phyloP scores from a whole-genome alignment of 64 coral and sea anemone species.

The Actinia tenebrosa region DNA sequence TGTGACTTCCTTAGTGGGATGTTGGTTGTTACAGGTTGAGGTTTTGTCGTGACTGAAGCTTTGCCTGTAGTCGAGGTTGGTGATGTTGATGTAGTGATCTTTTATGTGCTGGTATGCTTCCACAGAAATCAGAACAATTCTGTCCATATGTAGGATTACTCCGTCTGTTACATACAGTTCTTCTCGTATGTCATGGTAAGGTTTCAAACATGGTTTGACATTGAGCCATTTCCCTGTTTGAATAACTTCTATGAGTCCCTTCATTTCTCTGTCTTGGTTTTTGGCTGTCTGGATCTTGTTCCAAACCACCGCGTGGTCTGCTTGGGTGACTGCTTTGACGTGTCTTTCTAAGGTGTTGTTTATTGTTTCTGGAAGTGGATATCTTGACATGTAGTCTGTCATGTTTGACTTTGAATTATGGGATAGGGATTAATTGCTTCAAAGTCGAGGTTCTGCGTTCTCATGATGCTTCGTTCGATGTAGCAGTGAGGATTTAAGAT shows the following conservation, averaged over 20 bases:
- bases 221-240: constrained; percentile 2
- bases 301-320: neutral
- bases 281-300: constrained; percentile 1
- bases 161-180: constrained; percentile 27
- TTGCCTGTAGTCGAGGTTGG: no score
- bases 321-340: constrained; percentile 4
- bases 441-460: no score
- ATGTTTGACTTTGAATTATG: no score
- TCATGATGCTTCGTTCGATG: no score
- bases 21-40: no score
- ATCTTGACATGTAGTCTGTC: constrained; percentile 42
- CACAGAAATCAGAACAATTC: neutral
- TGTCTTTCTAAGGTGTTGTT: constrained; percentile 1
- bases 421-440: no score
- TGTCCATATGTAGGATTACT: neutral
- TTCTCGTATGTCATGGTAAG: constrained; percentile 11
- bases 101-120: no score
- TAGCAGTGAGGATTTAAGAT: no score
- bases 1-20: no score
- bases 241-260: neutral
- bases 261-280: constrained; percentile 19
- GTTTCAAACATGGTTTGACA: neutral
- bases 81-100: no score
- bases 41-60: no score
- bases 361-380: constrained; percentile 18